These are phyloP conservation scores for Beaufortia kweichowensis DNA, from an alignment of 2,113 vertebrate species.

Conservation along the genomic window DNA sequence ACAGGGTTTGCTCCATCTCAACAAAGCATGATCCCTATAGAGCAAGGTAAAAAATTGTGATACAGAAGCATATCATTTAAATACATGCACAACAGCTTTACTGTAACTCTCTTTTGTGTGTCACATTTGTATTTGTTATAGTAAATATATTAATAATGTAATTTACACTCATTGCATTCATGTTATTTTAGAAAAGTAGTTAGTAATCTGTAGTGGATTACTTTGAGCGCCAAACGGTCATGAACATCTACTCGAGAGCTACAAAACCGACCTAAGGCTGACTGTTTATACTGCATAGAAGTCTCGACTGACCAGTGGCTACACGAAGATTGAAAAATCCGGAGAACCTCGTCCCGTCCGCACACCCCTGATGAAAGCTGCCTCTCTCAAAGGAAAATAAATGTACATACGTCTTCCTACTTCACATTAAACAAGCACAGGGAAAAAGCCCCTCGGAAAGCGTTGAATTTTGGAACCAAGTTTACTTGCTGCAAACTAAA, in stretches of 20 bases:
- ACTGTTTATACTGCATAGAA: slow-evolving; percentile 14
- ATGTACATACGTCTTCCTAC: slow-evolving; percentile 24
- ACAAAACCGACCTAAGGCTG: background rate
- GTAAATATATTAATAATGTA: too few relatives aligned
- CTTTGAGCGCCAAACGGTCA: too few relatives aligned
- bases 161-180: too few relatives aligned
- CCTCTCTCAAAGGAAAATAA: slow-evolving; percentile 36
- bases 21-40: too few relatives aligned
- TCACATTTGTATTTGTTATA: too few relatives aligned
- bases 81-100: too few relatives aligned
- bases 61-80: too few relatives aligned
- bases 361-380: slow-evolving; percentile 35
- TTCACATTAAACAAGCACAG: slow-evolving; percentile 29
- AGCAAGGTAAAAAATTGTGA: too few relatives aligned
- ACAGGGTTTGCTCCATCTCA: background rate
- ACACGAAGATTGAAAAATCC: slow-evolving; percentile 19
- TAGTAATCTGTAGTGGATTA: too few relatives aligned
- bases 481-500: slow-evolving; percentile 61
- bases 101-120: too few relatives aligned
- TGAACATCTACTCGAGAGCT: background rate
- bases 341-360: background rate
- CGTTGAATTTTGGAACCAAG: slow-evolving; percentile 56
- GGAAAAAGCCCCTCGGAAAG: background rate
- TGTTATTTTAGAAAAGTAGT: too few relatives aligned
- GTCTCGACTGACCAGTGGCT: slow-evolving; percentile 20